Evolutionary conservation across 2,888 invertebrate genomes (phyloP).

Genomic region (Chymomyza caudatula): DNA sequence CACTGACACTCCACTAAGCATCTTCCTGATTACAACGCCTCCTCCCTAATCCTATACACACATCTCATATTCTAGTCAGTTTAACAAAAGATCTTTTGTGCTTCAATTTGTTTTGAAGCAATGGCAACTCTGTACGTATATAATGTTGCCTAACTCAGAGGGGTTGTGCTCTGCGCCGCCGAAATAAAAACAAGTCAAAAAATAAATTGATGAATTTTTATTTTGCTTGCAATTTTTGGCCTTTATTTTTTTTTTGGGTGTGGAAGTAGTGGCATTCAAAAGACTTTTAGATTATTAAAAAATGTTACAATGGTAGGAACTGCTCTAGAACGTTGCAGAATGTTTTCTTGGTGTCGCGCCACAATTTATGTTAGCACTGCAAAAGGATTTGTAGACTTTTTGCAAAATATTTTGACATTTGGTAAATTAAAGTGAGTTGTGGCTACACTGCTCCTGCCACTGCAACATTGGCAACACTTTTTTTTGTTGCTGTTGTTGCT

Average conservation of each 20-base stretch:
- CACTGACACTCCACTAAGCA: slow-evolving; percentile 7
- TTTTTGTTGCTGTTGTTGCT: slow-evolving; percentile 4
- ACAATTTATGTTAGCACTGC: slow-evolving; percentile 5
- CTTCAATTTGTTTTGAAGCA: slow-evolving; percentile 38
- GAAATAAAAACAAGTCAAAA: slow-evolving; percentile 19
- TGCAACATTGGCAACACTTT: background rate
- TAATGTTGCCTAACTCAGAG: slow-evolving; percentile 29
- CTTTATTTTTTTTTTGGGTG: slow-evolving; percentile 4
- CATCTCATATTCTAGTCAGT: slow-evolving; percentile 23
- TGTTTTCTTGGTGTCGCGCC: background rate
- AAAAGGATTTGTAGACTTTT: slow-evolving; percentile 9
- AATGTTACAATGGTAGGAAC: slow-evolving; percentile 34
- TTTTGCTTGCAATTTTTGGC: slow-evolving; percentile 22
- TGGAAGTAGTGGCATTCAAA: slow-evolving; percentile 49
- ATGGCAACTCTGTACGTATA: slow-evolving; percentile 15
- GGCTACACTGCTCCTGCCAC: slow-evolving; percentile 15
- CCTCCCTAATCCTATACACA: slow-evolving; percentile 2
- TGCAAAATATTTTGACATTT: slow-evolving; percentile 54
- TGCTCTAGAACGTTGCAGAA: background rate
- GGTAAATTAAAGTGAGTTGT: slow-evolving; percentile 59
- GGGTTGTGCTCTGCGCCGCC: slow-evolving; percentile 38
- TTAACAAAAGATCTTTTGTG: slow-evolving; percentile 39
- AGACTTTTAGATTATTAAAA: slow-evolving; percentile 67
- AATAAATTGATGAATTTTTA: slow-evolving; percentile 52
- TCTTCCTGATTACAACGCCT: slow-evolving; percentile 13